Conservation (phyloP, 2,797 vertebrate genomes). For the Urosaurus nigricauda region DNA sequence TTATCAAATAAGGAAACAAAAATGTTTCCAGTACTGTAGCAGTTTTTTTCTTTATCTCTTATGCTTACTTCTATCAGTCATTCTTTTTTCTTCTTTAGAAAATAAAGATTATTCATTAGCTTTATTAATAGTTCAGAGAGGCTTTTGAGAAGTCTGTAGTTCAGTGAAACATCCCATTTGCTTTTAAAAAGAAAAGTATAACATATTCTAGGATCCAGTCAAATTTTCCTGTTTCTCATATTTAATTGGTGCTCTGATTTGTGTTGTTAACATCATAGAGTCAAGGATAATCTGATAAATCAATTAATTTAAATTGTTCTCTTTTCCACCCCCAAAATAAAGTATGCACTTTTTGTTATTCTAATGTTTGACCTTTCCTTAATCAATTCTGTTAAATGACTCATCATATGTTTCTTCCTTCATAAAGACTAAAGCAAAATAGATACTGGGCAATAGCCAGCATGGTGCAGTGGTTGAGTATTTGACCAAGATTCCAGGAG, state of each 20-base stretch:
- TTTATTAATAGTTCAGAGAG: background rate
- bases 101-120: background rate
- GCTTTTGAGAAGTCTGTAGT: background rate
- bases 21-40: background rate
- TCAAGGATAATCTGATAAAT: background rate
- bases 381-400: background rate
- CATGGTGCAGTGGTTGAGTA: too few relatives aligned
- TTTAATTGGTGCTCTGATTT: background rate
- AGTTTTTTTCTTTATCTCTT: background rate
- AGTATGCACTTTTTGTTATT: background rate
- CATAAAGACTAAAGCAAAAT: background rate
- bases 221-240: background rate
- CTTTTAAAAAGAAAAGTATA: background rate
- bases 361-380: background rate
- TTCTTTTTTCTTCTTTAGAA: background rate
- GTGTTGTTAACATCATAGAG: background rate
- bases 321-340: background rate
- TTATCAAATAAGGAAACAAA: background rate
- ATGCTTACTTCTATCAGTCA: background rate
- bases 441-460: background rate
- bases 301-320: background rate
- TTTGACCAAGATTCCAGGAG: too few relatives aligned
- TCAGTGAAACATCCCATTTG: background rate
- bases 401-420: background rate
- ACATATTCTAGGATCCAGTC: background rate